Percentiles rank a stretch among this genome's conserved stretches.
phyloP scores from a whole-genome alignment of 2,888 invertebrate genomes.

The Oxycera nigricornis region DNA sequence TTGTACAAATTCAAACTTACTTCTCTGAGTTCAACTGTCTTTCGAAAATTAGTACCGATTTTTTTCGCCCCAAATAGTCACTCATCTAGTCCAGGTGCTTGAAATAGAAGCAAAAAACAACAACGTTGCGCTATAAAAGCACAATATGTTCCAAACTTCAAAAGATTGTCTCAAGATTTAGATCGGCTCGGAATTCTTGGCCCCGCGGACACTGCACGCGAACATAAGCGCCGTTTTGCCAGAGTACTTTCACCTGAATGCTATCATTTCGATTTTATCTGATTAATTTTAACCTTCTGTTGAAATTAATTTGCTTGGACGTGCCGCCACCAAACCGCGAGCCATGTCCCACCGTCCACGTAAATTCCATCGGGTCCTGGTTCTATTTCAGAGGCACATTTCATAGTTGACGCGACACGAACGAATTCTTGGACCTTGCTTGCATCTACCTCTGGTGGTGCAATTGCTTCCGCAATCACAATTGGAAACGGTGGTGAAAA shows the following conservation, averaged over 20 bases:
- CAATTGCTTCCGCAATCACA: neutral
- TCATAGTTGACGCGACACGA: neutral
- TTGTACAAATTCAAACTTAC: neutral
- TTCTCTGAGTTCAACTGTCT: neutral
- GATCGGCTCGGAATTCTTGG: neutral
- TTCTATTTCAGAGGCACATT: neutral
- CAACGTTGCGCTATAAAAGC: neutral
- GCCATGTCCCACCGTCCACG: neutral
- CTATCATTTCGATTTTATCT: neutral
- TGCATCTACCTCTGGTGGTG: neutral
- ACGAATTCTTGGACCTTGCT: neutral
- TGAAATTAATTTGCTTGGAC: neutral
- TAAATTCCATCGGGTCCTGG: neutral
- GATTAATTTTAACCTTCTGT: slow-evolving; percentile 2
- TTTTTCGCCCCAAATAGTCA: neutral
- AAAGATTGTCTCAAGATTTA: neutral
- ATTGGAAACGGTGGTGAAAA: neutral
- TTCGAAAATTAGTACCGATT: neutral
- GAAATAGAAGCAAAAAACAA: too few species aligned
- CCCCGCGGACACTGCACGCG: neutral
- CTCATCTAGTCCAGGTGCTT: neutral
- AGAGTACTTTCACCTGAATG: neutral
- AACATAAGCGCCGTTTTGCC: neutral
- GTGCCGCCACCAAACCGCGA: neutral
- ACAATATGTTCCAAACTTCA: neutral